Evolutionary conservation across 2,888 invertebrate genomes (phyloP), one percentile per base, ranked within the genome.

Genomic region (Nymphalis polychloros): DNA sequence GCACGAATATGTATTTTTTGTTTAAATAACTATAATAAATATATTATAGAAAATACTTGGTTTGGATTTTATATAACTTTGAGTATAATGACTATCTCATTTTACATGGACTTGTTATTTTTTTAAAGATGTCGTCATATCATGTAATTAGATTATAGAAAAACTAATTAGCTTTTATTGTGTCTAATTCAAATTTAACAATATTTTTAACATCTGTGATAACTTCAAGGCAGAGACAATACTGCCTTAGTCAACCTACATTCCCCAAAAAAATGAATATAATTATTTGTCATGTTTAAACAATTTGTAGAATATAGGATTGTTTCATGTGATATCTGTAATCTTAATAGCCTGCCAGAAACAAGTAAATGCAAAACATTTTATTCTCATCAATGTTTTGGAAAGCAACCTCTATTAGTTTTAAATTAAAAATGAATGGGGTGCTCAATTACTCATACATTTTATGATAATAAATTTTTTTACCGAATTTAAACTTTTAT

Each of bases 361-460:
- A 47, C n/a, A 53, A 41, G 17, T 63, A 63, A 55, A 52, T 63
- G 46, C n/a, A 55, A 59, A 53, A 59, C 50, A 65, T 59, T 23
- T 31, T 49, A 68, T 63, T 23, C 7, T 55, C n/a, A 27, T 35
- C 59, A n/a, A n/a, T n/a, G n/a, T n/a, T n/a, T n/a, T n/a, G n/a
- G n/a, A 55, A 46, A 59, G 53, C 66, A 48, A 50, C 70, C 46
- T 41, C 63, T 67, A 57, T 57, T 16, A 53, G 27, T 53, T 57
- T 13, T 67, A 53, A 53, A 64, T 64, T 59, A 81, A 81, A 83
- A 87, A 85, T 83, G 82, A 84, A 84, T 87, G 85, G 84, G 84
- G 82, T 86, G 85, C 85, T 87, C 83, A 84, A 83, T 81, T 84
- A 81, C 84, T 84, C 87, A 84, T 83, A 79, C 82, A 84, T 86